Evolutionary conservation across 2,797 vertebrate genomes (phyloP).

Genomic region (Rhadinocentrus ornatus): DNA sequence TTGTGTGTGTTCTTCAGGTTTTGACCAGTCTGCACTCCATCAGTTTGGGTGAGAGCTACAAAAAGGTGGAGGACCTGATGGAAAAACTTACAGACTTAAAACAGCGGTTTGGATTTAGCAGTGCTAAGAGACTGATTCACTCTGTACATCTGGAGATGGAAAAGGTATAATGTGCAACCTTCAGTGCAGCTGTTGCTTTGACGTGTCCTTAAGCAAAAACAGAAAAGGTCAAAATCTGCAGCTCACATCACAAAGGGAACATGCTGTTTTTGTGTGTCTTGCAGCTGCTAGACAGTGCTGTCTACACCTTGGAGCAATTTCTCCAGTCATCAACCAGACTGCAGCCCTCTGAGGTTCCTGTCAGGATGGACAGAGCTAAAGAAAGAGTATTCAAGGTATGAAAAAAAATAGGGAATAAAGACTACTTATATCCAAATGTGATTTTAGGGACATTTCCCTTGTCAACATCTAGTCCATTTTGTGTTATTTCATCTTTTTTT

Average conservation of each 20-base stretch:
- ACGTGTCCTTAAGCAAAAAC: background rate
- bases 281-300: slow-evolving; percentile 68
- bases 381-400: slow-evolving; percentile 78
- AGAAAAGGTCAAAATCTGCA: background rate
- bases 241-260: background rate
- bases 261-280: slow-evolving; percentile 17
- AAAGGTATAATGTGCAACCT: slow-evolving; percentile 48
- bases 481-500: too few species aligned
- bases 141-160: slow-evolving; percentile 69
- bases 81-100: slow-evolving; percentile 40
- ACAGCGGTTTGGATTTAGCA: slow-evolving; percentile 59
- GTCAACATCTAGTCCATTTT: too few species aligned
- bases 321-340: slow-evolving; percentile 55
- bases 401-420: background rate
- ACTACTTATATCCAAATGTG: background rate
- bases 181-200: background rate
- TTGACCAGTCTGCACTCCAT: slow-evolving; percentile 45
- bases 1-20: slow-evolving; percentile 41
- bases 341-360: slow-evolving; percentile 44
- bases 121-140: slow-evolving; percentile 56
- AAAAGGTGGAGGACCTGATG: slow-evolving; percentile 54
- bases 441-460: too few species aligned
- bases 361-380: slow-evolving; percentile 75
- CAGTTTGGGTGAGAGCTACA: slow-evolving; percentile 57
- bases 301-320: slow-evolving; percentile 66